Evolutionary conservation across 2,113 vertebrate genomes (phyloP).

Genomic region (Neogobius melanostomus): DNA sequence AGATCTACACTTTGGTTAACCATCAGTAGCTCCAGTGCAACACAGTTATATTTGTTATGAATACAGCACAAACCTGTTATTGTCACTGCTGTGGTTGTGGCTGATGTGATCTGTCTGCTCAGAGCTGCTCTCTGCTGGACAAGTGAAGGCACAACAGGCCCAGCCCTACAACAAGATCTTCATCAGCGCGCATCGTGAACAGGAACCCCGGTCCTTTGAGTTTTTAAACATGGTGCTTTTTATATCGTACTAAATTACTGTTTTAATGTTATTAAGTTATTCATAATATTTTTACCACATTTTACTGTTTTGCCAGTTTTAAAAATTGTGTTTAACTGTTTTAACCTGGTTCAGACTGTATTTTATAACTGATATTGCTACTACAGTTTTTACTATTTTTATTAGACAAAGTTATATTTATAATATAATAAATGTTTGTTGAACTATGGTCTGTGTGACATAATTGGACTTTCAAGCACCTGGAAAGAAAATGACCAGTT

Average conservation of each 20-base stretch:
- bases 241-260: neutral
- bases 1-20: no score
- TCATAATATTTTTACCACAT: neutral
- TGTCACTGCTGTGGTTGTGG: neutral
- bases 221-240: neutral
- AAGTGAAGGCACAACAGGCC: constrained; percentile 32
- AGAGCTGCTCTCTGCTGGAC: constrained; percentile 56
- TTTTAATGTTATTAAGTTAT: constrained; percentile 1
- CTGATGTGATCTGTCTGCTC: constrained; percentile 1
- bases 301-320: neutral
- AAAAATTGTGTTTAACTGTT: neutral
- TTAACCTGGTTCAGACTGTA: constrained; percentile 10
- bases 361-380: neutral
- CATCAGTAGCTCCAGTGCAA: neutral
- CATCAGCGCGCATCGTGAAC: constrained; percentile 1
- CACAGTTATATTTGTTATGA: neutral
- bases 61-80: neutral
- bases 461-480: neutral
- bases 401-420: neutral
- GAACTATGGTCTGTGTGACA: neutral
- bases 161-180: constrained; percentile 42
- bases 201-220: neutral
- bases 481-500: neutral
- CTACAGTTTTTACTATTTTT: neutral
- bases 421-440: neutral